Percentiles rank a stretch among this genome's conserved stretches.
Evolutionary conservation across 23 tunicate species (phyloP).

Genomic region (Ascidia mentula): DNA sequence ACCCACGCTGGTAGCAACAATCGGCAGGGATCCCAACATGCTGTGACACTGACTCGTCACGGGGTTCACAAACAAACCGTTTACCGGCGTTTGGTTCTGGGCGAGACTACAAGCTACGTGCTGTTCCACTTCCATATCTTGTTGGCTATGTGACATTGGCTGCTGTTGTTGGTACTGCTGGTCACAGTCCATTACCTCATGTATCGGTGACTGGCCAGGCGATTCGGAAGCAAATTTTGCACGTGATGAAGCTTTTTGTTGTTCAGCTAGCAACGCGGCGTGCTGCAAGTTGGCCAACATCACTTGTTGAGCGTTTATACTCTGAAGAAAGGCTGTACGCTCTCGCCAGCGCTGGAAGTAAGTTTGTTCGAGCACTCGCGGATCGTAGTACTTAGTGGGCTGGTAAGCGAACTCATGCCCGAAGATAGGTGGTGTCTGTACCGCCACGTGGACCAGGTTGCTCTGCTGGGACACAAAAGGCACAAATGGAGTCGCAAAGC

Average conservation of each 20-base stretch:
- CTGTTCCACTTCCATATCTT: conserved; percentile 39
- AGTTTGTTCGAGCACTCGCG: conserved; percentile 23
- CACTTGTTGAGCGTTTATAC: conserved; percentile 30
- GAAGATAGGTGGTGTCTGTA: conserved; percentile 28
- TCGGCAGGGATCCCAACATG: neutral
- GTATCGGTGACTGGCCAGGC: neutral
- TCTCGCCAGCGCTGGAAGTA: conserved; percentile 40
- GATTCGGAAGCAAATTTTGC: neutral
- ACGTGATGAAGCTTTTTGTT: neutral
- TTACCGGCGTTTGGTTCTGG: neutral
- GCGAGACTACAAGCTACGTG: neutral
- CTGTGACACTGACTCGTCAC: neutral
- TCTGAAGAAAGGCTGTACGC: conserved; percentile 21
- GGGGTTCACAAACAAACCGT: neutral
- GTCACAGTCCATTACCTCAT: neutral
- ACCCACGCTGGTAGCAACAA: neutral
- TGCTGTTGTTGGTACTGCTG: neutral
- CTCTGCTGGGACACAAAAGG: conserved; percentile 11
- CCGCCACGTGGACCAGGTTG: conserved; percentile 31
- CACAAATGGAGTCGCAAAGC: conserved; percentile 9
- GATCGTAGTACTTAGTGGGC: neutral
- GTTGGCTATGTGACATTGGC: neutral
- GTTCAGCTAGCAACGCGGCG: conserved; percentile 49
- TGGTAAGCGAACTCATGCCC: conserved; percentile 10
- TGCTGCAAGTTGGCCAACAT: conserved; percentile 50